phyloP scores from a whole-genome alignment of 1,140 invertebrate genomes.

The Asobara japonica region DNA sequence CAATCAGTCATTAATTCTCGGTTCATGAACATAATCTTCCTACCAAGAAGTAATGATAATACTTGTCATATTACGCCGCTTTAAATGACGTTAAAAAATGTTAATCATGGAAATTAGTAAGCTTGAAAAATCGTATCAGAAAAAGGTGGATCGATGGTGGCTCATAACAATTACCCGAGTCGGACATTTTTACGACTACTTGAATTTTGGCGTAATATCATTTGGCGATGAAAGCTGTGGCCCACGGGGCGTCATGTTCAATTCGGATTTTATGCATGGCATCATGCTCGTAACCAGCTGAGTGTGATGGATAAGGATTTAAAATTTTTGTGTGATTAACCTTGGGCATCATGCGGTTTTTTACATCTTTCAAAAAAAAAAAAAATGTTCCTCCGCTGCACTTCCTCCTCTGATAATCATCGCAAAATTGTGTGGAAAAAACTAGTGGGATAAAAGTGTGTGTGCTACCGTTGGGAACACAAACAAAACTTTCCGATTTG shows the following conservation, averaged over 20 bases:
- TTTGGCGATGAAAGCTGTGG: slow-evolving; percentile 34
- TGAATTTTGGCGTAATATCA: slow-evolving; percentile 17
- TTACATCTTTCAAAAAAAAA: no score
- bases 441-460: no score
- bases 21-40: background rate
- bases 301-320: background rate
- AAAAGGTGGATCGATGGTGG: slow-evolving; percentile 19
- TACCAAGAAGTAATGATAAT: background rate
- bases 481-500: no score
- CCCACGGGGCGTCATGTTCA: slow-evolving; percentile 18
- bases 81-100: slow-evolving; percentile 14
- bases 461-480: no score
- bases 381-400: no score
- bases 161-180: slow-evolving; percentile 37
- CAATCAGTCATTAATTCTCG: slow-evolving; percentile 1
- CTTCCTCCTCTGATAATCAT: no score
- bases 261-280: slow-evolving; percentile 5
- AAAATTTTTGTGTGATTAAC: background rate
- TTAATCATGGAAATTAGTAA: background rate
- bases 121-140: slow-evolving; percentile 4
- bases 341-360: background rate
- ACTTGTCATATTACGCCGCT: slow-evolving; percentile 13
- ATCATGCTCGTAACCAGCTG: slow-evolving; percentile 15
- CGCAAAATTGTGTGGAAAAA: no score
- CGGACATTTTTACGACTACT: slow-evolving; percentile 24